Evolutionary conservation across 2,888 invertebrate genomes (phyloP).

Genomic region (Trichogramma evanescens): DNA sequence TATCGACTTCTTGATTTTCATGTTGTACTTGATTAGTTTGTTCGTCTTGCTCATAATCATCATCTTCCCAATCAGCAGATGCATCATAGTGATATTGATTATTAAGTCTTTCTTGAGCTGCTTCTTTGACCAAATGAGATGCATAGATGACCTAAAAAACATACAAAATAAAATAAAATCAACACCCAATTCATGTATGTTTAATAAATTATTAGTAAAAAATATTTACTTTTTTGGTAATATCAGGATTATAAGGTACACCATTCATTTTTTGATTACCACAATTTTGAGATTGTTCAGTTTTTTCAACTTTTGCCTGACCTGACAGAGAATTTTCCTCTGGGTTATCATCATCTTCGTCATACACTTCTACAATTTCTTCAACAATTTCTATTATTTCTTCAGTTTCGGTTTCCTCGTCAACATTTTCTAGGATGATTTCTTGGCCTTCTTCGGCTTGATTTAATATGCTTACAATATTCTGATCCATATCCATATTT

Average conservation of each 20-base stretch:
- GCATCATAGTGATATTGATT: conserved; percentile 37
- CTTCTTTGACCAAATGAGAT: conserved; percentile 8
- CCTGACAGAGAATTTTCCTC: background rate
- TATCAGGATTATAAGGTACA: conserved; percentile 6
- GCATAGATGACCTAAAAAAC: background rate
- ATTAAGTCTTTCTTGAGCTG: conserved; percentile 15
- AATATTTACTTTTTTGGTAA: background rate
- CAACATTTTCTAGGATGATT: conserved; percentile 35
- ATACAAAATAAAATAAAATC: background rate
- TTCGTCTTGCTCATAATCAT: conserved; percentile 33
- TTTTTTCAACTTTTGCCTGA: conserved; percentile 7
- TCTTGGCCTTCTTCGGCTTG: conserved; percentile 32
- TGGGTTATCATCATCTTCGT: conserved; percentile 25
- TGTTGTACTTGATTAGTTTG: conserved; percentile 2
- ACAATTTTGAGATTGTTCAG: conserved; percentile 1
- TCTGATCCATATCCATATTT: conserved; percentile 27
- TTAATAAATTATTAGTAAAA: background rate
- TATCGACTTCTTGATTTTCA: background rate
- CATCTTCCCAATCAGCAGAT: conserved; percentile 44
- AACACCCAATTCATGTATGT: background rate
- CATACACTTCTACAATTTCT: conserved; percentile 40
- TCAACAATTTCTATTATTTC: conserved; percentile 42
- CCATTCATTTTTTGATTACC: conserved; percentile 8
- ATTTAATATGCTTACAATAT: conserved; percentile 32
- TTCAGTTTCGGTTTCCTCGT: conserved; percentile 29